These are phyloP conservation scores for Aselliscus stoliczkanus DNA, from an alignment of 2,797 vertebrate species.

Conservation along the genomic window DNA sequence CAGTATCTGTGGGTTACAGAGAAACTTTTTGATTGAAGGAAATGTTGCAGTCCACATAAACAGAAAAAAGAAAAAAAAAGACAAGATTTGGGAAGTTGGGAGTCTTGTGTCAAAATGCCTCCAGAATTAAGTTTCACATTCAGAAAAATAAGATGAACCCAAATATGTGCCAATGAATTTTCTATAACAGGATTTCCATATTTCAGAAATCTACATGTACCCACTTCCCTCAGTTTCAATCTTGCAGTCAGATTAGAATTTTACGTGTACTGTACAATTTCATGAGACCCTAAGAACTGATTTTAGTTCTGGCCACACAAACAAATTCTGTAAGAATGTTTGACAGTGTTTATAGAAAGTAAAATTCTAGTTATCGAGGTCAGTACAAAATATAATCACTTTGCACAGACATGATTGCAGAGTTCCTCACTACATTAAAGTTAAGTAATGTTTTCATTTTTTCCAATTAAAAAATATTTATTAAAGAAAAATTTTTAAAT, in stretches of 20 bases:
- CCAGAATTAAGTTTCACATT: background rate
- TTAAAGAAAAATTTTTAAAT: background rate
- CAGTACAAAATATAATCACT: background rate
- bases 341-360: background rate
- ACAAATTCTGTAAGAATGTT: background rate
- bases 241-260: background rate
- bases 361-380: background rate
- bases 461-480: background rate
- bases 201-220: background rate
- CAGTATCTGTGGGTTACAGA: background rate
- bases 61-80: background rate
- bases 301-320: background rate
- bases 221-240: background rate
- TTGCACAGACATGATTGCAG: background rate
- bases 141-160: background rate
- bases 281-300: background rate
- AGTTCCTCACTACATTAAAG: background rate
- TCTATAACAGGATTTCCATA: background rate
- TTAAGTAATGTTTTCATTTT: background rate
- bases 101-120: background rate
- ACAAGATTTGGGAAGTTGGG: too few species aligned
- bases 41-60: background rate
- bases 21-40: conserved; percentile 25
- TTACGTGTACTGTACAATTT: background rate
- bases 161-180: background rate